Evolutionary conservation across 2,113 vertebrate genomes (phyloP), one percentile per base, ranked within the genome.

Genomic region (Ctenomys sociabilis): DNA sequence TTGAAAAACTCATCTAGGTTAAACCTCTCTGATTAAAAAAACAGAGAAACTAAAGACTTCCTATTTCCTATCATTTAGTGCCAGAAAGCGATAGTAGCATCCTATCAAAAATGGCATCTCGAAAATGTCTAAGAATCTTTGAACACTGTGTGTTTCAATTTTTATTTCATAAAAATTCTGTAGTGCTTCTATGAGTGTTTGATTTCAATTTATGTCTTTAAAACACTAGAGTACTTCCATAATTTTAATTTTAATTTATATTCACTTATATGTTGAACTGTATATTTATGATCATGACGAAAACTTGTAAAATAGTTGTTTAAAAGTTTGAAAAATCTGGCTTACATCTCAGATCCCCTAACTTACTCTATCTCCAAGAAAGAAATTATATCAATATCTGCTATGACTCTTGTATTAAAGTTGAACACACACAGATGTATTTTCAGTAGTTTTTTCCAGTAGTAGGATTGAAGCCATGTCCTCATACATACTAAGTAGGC

Each of bases 201-300:
- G 22, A 61, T 43, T 85, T 93, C 19, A 64, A 89, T 75, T 93
- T 93, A 21, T 77, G 1, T 32, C 28, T 52, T n/a, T 9, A 85
- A 88, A 90, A 96, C 4, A 11, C 17, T 57, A 4, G 6, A 45
- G 64, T 72, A 43, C 14, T 52, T 75, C 40, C 28, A 57, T 70
- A 77, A 82, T 83, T 54, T 78, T 45, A 1, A 78, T 77, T 77
- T 77, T 45, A 78, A 78, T 45, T 78, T 95, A 28, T 32, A 43
- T 93, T 17, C 54, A 85, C 81, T 95, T 95, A 28, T 30, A 40
- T 94, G 78, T 95, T 92, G 61, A 87, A 90, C 84, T 49, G 43
- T 40, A 3, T 78, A 21, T 37, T 93, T 82, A 49, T 61, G 49
- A 94, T 35, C 54, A 61, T 85, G 5, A 93, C 57, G 40, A 95